Percentiles rank a stretch among this genome's conserved stretches.
Conservation (phyloP, 2,797 vertebrate genomes). For the Catamblyrhynchus diadema region DNA sequence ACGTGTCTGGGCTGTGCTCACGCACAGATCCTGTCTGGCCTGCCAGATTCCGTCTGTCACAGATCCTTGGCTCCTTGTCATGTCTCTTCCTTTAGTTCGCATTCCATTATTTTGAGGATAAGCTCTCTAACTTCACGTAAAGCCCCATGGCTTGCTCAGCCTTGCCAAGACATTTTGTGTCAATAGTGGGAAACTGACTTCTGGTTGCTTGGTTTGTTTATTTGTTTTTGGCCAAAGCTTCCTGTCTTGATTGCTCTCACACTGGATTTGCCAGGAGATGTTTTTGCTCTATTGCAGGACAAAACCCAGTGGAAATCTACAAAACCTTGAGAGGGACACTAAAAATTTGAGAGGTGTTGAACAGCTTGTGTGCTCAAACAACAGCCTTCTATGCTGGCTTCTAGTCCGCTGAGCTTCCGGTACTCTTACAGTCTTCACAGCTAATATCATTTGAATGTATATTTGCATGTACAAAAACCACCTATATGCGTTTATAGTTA, state of each 20-base stretch:
- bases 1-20: accelerated
- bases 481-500: accelerated
- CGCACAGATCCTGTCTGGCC: not conserved
- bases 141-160: not conserved
- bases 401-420: not conserved
- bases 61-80: not conserved
- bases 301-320: not conserved
- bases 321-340: not conserved
- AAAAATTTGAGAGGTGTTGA: not conserved
- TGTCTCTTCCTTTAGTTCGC: not conserved
- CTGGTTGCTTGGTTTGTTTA: not conserved
- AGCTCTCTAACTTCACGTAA: not conserved
- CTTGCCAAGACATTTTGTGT: not conserved
- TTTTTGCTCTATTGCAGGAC: not conserved
- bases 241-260: not conserved
- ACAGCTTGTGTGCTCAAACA: not conserved
- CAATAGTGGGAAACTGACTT: not conserved
- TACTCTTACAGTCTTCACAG: not conserved
- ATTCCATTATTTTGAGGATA: not conserved
- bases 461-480: too few relatives aligned
- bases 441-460: not conserved
- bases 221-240: not conserved
- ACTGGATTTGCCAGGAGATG: not conserved
- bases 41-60: not conserved
- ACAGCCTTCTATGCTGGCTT: not conserved